phyloP scores from a whole-genome alignment of 2,888 invertebrate species.

The Acrobeloides nanus region DNA sequence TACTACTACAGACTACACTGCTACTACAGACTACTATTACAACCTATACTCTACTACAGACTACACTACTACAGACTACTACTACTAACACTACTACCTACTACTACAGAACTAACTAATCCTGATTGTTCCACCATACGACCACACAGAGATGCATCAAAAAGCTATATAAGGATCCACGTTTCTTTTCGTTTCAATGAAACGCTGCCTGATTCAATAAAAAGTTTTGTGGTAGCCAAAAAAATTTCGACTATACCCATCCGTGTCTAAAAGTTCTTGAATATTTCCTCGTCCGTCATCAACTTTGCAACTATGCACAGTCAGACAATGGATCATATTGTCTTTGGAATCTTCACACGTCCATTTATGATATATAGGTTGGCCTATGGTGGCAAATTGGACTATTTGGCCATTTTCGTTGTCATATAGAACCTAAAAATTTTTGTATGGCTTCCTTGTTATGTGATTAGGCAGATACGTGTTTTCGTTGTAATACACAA shows the following conservation, averaged over 20 bases:
- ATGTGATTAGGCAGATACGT: background rate
- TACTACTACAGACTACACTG: too few relatives aligned
- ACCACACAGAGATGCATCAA: too few relatives aligned
- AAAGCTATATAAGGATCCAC: too few relatives aligned
- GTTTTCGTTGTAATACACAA: background rate
- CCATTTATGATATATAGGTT: conserved; percentile 37
- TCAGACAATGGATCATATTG: conserved; percentile 29
- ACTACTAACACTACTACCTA: too few relatives aligned
- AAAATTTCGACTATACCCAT: conserved; percentile 39
- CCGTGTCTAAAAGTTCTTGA: conserved; percentile 41
- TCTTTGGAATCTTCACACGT: conserved; percentile 16
- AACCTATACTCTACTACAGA: too few relatives aligned
- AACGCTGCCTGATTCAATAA: too few relatives aligned
- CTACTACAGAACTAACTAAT: too few relatives aligned
- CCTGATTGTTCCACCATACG: too few relatives aligned
- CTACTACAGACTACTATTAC: too few relatives aligned
- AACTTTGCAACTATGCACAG: conserved; percentile 44
- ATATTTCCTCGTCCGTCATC: conserved; percentile 46
- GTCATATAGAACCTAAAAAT: conserved; percentile 28
- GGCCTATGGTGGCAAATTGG: conserved; percentile 40
- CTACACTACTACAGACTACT: too few relatives aligned
- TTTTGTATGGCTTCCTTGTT: background rate
- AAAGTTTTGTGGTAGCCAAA: too few relatives aligned
- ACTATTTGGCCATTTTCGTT: conserved; percentile 28
- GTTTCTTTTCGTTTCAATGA: too few relatives aligned